Percentiles rank a stretch among this genome's conserved stretches.
Conservation (phyloP, 2,888 invertebrate species). For the Torymus tubicola region DNA sequence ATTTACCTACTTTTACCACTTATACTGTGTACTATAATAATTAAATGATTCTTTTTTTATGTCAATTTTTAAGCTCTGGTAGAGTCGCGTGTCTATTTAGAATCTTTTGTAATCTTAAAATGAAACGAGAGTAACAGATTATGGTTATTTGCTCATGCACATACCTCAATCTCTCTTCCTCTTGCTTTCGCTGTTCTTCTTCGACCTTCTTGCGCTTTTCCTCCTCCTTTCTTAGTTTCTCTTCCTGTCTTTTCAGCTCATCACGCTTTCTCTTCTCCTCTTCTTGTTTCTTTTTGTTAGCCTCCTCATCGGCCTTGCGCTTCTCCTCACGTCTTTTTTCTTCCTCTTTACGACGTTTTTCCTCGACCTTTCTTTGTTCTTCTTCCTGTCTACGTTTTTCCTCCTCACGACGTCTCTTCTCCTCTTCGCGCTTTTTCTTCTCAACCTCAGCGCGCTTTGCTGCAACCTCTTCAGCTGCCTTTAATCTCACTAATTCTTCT, state of each 20-base stretch:
- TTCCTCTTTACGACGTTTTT: conserved; percentile 78
- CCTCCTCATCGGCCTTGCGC: conserved; percentile 76
- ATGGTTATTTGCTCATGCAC: background rate
- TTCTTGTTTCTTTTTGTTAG: conserved; percentile 75
- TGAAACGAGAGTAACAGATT: background rate
- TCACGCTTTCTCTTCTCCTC: conserved; percentile 75
- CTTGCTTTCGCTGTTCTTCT: conserved; percentile 74
- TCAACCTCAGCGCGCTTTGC: conserved; percentile 77
- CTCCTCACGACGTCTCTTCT: conserved; percentile 77
- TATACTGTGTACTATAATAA: too few species aligned
- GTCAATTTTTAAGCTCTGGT: too few species aligned
- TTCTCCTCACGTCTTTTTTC: conserved; percentile 77
- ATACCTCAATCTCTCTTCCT: conserved; percentile 70
- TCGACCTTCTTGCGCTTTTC: conserved; percentile 77
- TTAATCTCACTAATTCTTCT: conserved; percentile 56
- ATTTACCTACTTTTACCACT: too few species aligned
- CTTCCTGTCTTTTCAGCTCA: conserved; percentile 73
- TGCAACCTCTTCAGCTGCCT: conserved; percentile 46
- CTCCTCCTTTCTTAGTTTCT: conserved; percentile 77
- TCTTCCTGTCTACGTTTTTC: conserved; percentile 79
- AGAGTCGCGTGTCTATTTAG: too few species aligned
- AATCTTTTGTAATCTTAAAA: too few species aligned
- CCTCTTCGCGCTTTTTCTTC: conserved; percentile 77
- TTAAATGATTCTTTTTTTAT: too few species aligned
- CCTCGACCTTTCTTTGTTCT: conserved; percentile 78